Percentiles rank a stretch among this genome's conserved stretches.
Evolutionary conservation across 2,888 invertebrate species (phyloP).

Genomic region (Muscina levida): DNA sequence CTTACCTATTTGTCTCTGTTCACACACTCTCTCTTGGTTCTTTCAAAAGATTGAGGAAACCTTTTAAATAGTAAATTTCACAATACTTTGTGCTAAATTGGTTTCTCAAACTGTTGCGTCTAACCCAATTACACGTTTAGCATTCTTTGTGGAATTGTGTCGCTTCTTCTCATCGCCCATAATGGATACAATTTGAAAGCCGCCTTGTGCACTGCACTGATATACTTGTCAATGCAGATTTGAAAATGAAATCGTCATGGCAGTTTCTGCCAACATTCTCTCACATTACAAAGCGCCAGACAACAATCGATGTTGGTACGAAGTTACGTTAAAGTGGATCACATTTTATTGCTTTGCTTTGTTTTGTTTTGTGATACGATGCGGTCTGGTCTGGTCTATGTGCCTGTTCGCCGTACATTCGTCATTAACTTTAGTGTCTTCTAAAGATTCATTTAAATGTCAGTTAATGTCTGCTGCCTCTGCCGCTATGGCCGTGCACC

Average conservation of each 20-base stretch:
- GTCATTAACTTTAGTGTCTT: conserved; percentile 54
- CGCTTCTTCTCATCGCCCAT: no score
- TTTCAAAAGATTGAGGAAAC: no score
- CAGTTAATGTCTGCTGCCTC: conserved; percentile 46
- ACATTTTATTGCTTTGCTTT: conserved; percentile 10
- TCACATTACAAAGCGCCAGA: conserved; percentile 68
- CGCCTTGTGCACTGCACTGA: background rate
- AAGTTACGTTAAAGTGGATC: conserved; percentile 26
- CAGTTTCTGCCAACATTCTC: conserved; percentile 40
- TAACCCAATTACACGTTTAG: no score
- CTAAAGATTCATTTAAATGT: conserved; percentile 54
- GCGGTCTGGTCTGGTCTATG: conserved; percentile 48
- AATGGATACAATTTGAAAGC: background rate
- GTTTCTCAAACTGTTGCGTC: no score
- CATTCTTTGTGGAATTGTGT: no score
- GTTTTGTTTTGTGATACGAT: conserved; percentile 8
- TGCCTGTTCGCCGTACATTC: conserved; percentile 51
- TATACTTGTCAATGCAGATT: background rate
- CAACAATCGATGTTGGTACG: conserved; percentile 71
- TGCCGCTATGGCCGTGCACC: conserved; percentile 4
- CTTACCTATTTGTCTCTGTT: no score
- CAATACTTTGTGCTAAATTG: no score
- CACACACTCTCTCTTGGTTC: no score
- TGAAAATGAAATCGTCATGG: conserved; percentile 4
- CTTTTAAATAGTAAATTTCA: no score